These are phyloP conservation scores for Sinhomidia bicolor DNA, from an alignment of 2,888 invertebrate genomes.

Conservation along the genomic window DNA sequence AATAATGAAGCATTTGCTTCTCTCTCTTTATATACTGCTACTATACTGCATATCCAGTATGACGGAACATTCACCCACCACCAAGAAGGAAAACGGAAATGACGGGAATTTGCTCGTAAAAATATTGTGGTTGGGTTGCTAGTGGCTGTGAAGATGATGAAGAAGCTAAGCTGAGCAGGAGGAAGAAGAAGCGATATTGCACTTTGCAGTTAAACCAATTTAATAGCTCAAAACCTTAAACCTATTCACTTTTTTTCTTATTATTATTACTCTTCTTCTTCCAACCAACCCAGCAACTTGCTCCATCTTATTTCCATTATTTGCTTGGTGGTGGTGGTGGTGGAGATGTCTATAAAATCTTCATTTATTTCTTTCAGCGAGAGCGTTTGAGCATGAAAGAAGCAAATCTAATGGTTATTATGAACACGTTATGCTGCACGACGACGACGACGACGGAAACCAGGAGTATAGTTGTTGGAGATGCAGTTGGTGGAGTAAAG, in stretches of 20 bases:
- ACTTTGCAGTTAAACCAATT: conserved; percentile 51
- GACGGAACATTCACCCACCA: too few species aligned
- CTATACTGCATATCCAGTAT: background rate
- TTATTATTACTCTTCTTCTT: conserved; percentile 33
- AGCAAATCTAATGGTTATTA: background rate
- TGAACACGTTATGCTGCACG: too few species aligned
- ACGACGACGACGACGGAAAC: background rate
- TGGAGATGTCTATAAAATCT: conserved; percentile 41
- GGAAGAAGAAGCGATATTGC: conserved; percentile 13
- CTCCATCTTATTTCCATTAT: background rate
- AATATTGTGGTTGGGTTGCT: conserved; percentile 44
- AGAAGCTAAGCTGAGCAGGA: too few species aligned
- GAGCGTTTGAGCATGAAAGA: background rate
- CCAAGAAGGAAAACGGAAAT: conserved; percentile 51
- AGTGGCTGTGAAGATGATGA: background rate
- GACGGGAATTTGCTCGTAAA: conserved; percentile 59
- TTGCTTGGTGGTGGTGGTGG: background rate
- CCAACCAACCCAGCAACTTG: too few species aligned
- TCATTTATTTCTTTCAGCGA: conserved; percentile 37
- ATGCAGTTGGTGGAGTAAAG: too few species aligned
- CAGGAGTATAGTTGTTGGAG: too few species aligned
- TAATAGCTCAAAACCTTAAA: conserved; percentile 54
- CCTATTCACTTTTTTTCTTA: conserved; percentile 9
- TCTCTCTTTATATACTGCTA: background rate
- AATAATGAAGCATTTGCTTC: background rate